Conservation (phyloP, 1,140 invertebrate genomes). For the Aphidius gifuensis region DNA sequence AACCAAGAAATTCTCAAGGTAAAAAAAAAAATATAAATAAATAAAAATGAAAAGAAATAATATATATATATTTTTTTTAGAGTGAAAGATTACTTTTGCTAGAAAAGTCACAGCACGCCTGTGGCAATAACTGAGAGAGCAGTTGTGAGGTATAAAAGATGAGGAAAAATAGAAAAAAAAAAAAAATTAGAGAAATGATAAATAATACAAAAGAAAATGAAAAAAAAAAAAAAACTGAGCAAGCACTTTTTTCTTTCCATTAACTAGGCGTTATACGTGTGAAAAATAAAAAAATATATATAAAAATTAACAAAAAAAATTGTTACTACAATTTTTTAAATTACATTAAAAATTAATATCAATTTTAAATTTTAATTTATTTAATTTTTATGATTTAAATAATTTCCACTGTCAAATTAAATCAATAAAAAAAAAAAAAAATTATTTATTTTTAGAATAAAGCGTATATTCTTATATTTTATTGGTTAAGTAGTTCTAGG, state of each 20-base stretch:
- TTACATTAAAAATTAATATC: too few species aligned
- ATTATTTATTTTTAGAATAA: too few species aligned
- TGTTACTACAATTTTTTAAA: too few species aligned
- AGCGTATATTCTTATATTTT: too few species aligned
- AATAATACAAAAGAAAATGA: background rate
- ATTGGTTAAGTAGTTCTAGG: too few species aligned
- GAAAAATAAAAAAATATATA: too few species aligned
- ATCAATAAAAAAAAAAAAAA: too few species aligned
- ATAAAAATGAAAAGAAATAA: background rate
- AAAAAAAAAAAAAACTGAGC: conserved; percentile 7
- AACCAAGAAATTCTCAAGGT: background rate
- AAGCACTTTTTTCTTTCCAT: background rate
- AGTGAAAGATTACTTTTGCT: background rate
- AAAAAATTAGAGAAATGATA: background rate
- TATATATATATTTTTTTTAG: conserved; percentile 4
- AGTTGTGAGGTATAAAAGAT: background rate
- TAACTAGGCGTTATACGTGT: too few species aligned
- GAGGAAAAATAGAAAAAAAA: conserved; percentile 3
- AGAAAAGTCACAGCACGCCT: conserved; percentile 8
- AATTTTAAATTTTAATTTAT: too few species aligned
- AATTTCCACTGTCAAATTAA: too few species aligned
- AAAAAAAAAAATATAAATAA: background rate
- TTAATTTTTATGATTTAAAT: too few species aligned
- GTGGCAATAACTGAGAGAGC: conserved; percentile 2
- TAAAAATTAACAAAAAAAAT: too few species aligned